Conservation (phyloP, 2,888 invertebrate genomes). For the Andrena haemorrhoa region DNA sequence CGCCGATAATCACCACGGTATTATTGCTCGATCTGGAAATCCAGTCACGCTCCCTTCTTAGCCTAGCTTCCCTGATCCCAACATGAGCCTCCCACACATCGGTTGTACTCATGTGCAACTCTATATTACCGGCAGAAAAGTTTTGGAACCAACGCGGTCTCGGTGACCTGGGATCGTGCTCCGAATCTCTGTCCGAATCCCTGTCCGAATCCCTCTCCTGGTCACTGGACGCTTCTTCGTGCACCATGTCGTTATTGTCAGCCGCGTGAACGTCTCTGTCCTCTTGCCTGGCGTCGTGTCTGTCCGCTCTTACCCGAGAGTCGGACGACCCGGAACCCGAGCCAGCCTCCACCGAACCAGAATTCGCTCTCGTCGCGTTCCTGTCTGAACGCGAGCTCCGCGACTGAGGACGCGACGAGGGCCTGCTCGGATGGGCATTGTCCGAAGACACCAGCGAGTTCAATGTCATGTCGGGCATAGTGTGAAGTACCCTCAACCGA, state of each 20-base stretch:
- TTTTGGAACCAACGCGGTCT: slow-evolving; percentile 74
- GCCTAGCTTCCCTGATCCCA: slow-evolving; percentile 88
- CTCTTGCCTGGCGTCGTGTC: slow-evolving; percentile 59
- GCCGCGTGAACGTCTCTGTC: slow-evolving; percentile 63
- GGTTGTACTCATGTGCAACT: slow-evolving; percentile 84
- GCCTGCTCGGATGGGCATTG: slow-evolving; percentile 69
- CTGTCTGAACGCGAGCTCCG: slow-evolving; percentile 70
- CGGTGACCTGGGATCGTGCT: slow-evolving; percentile 69
- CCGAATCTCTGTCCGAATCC: slow-evolving; percentile 53
- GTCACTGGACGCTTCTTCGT: slow-evolving; percentile 69
- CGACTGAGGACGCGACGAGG: slow-evolving; percentile 69
- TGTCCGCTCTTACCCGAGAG: slow-evolving; percentile 48
- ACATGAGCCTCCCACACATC: slow-evolving; percentile 90
- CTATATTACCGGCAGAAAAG: slow-evolving; percentile 81
- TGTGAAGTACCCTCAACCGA: slow-evolving; percentile 75
- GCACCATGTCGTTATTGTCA: slow-evolving; percentile 61
- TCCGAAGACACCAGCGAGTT: slow-evolving; percentile 72
- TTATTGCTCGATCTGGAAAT: slow-evolving; percentile 74
- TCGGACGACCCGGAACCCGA: slow-evolving; percentile 62
- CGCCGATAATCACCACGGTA: slow-evolving; percentile 83
- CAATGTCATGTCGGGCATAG: slow-evolving; percentile 70
- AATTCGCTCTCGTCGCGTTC: slow-evolving; percentile 69
- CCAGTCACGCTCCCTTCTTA: slow-evolving; percentile 85
- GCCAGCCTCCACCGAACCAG: slow-evolving; percentile 72
- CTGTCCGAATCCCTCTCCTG: slow-evolving; percentile 61